Percentiles rank a stretch among this genome's conserved stretches.
These are phyloP conservation scores for Epirrhoe alternata DNA, from an alignment of 2,888 invertebrate genomes.

Conservation along the genomic window DNA sequence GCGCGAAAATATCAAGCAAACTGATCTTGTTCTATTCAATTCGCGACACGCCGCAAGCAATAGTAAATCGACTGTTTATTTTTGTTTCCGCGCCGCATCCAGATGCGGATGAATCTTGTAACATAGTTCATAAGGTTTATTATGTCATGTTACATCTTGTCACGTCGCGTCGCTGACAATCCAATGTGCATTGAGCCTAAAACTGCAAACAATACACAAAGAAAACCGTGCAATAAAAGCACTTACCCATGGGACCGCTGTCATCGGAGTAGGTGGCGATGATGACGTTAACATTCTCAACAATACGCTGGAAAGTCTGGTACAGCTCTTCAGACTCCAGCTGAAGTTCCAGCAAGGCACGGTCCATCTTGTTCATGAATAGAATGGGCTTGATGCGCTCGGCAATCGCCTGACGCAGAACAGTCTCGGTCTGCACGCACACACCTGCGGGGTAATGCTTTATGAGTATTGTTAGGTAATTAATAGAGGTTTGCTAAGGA, in stretches of 20 bases:
- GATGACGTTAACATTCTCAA: constrained; percentile 99
- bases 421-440: constrained; percentile 99
- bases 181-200: too few relatives aligned
- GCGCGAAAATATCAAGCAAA: too few relatives aligned
- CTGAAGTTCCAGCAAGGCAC: constrained; percentile 98
- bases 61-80: too few relatives aligned
- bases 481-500: not conserved
- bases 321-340: constrained; percentile 98
- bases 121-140: too few relatives aligned
- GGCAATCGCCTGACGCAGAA: constrained; percentile 99
- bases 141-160: too few relatives aligned
- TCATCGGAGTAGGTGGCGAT: constrained; percentile 99
- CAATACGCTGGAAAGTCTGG: constrained; percentile 99
- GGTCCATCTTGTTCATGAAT: constrained; percentile 99
- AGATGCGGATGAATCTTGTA: too few relatives aligned
- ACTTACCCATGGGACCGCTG: constrained; percentile 96
- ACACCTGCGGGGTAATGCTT: constrained; percentile 89
- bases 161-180: too few relatives aligned
- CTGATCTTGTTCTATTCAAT: too few relatives aligned
- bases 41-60: too few relatives aligned
- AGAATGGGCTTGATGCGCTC: constrained; percentile 99
- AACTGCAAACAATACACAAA: not conserved
- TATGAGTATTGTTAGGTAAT: not conserved
- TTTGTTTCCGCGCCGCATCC: too few relatives aligned
- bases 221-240: constrained; percentile 10